These are phyloP conservation scores for Probosciger aterrimus DNA, from an alignment of 2,113 vertebrate species.

Conservation along the genomic window DNA sequence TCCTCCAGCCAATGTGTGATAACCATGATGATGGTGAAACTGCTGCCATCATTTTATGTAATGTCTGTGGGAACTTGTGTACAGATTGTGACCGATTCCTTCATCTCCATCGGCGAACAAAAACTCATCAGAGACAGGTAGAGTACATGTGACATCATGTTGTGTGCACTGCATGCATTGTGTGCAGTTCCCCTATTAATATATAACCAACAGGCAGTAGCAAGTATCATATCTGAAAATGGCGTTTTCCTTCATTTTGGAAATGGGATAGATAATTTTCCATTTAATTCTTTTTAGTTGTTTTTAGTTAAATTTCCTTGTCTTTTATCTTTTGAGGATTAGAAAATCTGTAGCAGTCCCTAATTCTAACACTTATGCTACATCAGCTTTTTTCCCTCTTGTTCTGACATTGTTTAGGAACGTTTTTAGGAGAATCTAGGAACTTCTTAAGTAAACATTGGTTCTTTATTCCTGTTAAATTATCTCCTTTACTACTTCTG, in stretches of 20 bases:
- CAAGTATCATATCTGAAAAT: not conserved
- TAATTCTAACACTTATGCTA: not conserved
- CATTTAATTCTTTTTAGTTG: not conserved
- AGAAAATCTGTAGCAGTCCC: not conserved
- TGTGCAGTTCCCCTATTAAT: not conserved
- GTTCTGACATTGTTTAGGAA: not conserved
- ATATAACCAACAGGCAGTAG: not conserved
- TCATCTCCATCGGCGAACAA: conserved; percentile 96
- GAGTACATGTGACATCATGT: fast-evolving
- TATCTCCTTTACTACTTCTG: not conserved
- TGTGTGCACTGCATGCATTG: not conserved
- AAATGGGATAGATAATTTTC: not conserved
- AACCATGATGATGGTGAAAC: conserved; percentile 99
- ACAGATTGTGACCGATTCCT: conserved; percentile 98
- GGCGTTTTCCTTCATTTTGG: not conserved
- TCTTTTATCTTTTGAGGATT: not conserved
- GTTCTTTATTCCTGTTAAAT: not conserved
- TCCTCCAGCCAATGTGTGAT: conserved; percentile 95
- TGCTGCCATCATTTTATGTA: conserved; percentile 96
- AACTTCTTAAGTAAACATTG: not conserved
- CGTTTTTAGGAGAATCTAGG: not conserved
- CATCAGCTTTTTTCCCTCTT: not conserved
- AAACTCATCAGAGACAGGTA: conserved; percentile 98
- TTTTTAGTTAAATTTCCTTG: not conserved
- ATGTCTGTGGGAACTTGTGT: conserved; percentile 94